These are phyloP conservation scores for Podiceps cristatus DNA, from an alignment of 2,113 vertebrate species.

Conservation along the genomic window DNA sequence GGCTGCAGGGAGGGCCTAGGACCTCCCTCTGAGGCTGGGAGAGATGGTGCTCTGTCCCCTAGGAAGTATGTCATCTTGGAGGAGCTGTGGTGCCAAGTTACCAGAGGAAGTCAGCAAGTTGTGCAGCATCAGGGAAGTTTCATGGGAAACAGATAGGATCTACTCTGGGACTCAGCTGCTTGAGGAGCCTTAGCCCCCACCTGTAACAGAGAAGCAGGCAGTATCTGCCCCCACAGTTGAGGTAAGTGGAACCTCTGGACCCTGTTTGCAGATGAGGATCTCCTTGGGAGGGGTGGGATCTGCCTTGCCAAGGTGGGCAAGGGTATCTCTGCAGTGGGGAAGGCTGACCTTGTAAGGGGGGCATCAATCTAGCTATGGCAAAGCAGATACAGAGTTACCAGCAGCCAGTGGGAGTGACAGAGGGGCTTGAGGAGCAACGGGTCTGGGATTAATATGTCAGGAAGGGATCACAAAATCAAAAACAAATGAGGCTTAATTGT, in stretches of 20 bases:
- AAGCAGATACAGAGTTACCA: background rate
- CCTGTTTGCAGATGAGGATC: background rate
- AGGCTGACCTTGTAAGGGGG: background rate
- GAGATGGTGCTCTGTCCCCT: background rate
- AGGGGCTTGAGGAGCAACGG: background rate
- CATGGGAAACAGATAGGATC: fast-evolving
- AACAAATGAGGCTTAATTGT: background rate
- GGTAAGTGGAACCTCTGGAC: background rate
- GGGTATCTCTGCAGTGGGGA: background rate
- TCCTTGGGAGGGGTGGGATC: background rate
- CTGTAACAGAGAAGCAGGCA: background rate
- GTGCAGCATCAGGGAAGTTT: background rate
- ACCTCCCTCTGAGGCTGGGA: no score
- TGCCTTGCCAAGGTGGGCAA: background rate
- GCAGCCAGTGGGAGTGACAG: background rate
- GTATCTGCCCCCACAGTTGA: no score
- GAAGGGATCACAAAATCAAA: background rate
- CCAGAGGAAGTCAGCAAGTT: fast-evolving
- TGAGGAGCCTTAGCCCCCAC: background rate
- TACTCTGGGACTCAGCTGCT: background rate
- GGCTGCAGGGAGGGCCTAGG: background rate
- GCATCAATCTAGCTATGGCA: background rate
- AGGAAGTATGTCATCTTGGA: background rate
- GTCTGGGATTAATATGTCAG: fast-evolving
- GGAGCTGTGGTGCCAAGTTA: background rate